Conservation (phyloP, 2,113 vertebrate species). For the Machaerirhynchus nigripectus region DNA sequence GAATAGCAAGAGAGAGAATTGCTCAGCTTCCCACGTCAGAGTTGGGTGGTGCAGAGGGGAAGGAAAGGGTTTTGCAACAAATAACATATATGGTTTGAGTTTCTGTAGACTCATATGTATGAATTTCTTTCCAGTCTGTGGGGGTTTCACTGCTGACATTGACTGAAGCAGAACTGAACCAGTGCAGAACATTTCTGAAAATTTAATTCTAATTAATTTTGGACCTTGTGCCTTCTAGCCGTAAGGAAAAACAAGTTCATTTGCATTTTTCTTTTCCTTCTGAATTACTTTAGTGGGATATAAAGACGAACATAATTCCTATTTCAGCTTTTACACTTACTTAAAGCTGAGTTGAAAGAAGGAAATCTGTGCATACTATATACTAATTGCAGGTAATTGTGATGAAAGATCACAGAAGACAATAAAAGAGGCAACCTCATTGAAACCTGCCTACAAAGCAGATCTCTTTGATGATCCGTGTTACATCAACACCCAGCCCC, state of each 20-base stretch:
- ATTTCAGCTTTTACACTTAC: neutral
- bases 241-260: neutral
- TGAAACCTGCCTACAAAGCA: constrained; percentile 52
- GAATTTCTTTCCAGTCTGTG: neutral
- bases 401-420: constrained; percentile 38
- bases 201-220: neutral
- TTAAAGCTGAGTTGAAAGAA: neutral
- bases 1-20: neutral
- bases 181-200: neutral
- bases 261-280: neutral
- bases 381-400: constrained; percentile 56
- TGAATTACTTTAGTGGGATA: neutral
- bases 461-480: constrained; percentile 76
- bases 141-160: neutral
- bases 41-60: constrained; percentile 19
- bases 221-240: neutral
- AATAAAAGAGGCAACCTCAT: constrained; percentile 18
- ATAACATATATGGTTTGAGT: neutral
- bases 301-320: neutral
- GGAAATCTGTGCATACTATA: neutral
- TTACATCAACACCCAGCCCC: constrained; percentile 77
- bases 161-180: neutral
- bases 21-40: neutral
- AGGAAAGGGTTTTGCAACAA: constrained; percentile 9
- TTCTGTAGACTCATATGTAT: neutral